Base-by-base conservation (phyloP, 2,888 invertebrate species). In the Listrodromus nycthemerus region DNA sequence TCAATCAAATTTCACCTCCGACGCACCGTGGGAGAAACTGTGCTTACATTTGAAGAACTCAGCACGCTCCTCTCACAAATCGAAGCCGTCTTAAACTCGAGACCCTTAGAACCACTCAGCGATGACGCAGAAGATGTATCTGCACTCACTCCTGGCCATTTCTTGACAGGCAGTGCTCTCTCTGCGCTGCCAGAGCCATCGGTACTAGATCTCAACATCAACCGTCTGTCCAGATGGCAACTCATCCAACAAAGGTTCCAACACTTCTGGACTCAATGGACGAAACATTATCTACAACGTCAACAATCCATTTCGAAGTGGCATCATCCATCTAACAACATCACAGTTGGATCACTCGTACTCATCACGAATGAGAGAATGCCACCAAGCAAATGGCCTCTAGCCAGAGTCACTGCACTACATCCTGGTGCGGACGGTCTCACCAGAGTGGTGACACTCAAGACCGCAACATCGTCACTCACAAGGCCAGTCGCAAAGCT, bases 11-110 rank as follows among this genome's bases (percentile, higher is more conserved):
- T 67, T n/a, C 79, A 80, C 75, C 85, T 89, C 4, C 73, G 78
- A 19, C 75, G 86, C 21, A 73, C 85, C 0, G 61, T 87, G 3
- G 85, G 87, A 1, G 80, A 85, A 27, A 10, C 63, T 6, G 58
- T 63, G 19, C 65, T 88, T 19, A 88, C 82, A 4, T 86, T 75
- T n/a, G 87, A 89, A 69, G 87, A 90, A 30, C 77, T 88, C 27
- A n/a, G 75, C 5, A 90, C 87, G 0, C 27, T 87, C 2, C 58
- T 86, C 1, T 61, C 69, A 52, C 88, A 86, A 76, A 86, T 88
- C 16, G 87, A 88, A 74, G 83, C 85, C 8, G 66, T 79, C 2
- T 73, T 87, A 5, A 88, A 89, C 52, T 89, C 86, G 4, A 48
- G 88, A 19, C 88, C 87, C 0, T 41, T 89, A 0, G 71, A 63